Conservation (phyloP, 2,888 invertebrate genomes). For the Rapana venosa region DNA sequence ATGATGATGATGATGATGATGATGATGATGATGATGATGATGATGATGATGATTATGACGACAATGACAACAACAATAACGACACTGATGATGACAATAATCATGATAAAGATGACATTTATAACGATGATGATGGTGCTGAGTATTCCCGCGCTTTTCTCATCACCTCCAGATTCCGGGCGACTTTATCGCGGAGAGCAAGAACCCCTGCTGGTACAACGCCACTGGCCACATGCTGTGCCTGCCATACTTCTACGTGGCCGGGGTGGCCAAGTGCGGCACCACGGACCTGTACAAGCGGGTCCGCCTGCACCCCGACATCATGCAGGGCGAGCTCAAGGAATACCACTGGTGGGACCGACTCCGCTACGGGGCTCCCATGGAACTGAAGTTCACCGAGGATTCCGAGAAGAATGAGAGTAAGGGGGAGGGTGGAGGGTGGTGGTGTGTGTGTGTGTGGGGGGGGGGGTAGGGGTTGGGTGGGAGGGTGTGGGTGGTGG, state of each 20-base stretch:
- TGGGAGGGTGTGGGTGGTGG: background rate
- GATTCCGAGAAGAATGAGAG: slow-evolving; percentile 24
- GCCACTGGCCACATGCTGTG: background rate
- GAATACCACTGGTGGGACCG: slow-evolving; percentile 42
- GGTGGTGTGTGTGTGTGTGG: background rate
- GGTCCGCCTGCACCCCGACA: slow-evolving; percentile 24
- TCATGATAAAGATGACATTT: too few species aligned
- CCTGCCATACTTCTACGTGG: slow-evolving; percentile 36
- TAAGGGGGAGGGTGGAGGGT: background rate
- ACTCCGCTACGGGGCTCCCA: slow-evolving; percentile 32
- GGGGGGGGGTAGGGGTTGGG: background rate
- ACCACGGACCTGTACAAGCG: slow-evolving; percentile 35
- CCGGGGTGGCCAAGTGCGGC: slow-evolving; percentile 38
- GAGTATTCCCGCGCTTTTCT: too few species aligned
- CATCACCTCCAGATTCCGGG: background rate
- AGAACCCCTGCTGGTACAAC: slow-evolving; percentile 37
- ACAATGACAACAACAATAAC: background rate
- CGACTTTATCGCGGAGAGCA: background rate
- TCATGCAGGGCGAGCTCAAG: slow-evolving; percentile 33
- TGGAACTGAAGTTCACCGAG: slow-evolving; percentile 36
- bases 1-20: too few species aligned
- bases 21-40: background rate
- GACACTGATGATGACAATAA: background rate
- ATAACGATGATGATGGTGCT: too few species aligned
- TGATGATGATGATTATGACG: background rate